Percentiles rank a stretch among this genome's conserved stretches.
phyloP scores from a whole-genome alignment of 2,113 vertebrate genomes.

The Grammomys dolichurus region DNA sequence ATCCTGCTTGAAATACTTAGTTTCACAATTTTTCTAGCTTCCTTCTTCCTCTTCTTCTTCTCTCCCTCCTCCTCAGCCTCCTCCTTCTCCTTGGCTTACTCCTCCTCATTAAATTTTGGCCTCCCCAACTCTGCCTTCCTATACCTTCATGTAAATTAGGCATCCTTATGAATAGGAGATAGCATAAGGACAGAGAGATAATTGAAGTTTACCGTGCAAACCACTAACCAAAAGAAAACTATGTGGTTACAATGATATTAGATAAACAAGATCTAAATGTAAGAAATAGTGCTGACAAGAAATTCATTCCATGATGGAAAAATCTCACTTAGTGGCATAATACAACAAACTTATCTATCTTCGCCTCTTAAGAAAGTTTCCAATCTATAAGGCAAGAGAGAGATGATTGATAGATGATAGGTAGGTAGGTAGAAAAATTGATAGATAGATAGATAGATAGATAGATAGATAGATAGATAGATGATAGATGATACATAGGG shows the following conservation, averaged over 20 bases:
- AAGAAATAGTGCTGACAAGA: background rate
- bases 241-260: background rate
- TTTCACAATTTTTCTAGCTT: background rate
- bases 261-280: background rate
- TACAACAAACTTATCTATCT: background rate
- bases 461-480: no score
- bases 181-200: background rate
- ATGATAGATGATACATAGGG: background rate
- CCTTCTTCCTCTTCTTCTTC: background rate
- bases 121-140: background rate
- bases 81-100: background rate
- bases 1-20: background rate
- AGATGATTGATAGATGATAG: background rate
- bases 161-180: background rate
- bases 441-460: no score
- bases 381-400: background rate
- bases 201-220: background rate
- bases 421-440: no score
- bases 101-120: background rate
- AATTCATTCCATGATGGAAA: background rate
- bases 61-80: no score
- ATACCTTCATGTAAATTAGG: background rate
- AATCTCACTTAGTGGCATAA: background rate
- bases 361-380: conserved; percentile 3
- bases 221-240: background rate